Percentiles rank a stretch among this genome's conserved stretches.
These are phyloP conservation scores for Percopsis omiscomaycus DNA, from an alignment of 2,797 vertebrate species.

Conservation along the genomic window DNA sequence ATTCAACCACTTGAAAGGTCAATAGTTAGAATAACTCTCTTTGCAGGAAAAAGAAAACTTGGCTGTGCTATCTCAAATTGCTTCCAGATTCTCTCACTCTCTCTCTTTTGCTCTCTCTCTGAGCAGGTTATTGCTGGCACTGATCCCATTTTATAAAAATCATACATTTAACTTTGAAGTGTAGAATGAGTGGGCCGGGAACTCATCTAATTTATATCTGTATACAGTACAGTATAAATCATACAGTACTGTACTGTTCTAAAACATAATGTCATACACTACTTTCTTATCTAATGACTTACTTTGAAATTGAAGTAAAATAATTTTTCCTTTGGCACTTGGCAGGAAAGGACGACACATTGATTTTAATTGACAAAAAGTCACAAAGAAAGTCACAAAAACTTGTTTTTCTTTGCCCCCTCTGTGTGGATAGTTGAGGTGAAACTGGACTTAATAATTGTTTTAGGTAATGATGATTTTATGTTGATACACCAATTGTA, in stretches of 20 bases:
- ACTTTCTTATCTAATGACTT: slow-evolving; percentile 42
- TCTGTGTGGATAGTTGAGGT: slow-evolving; percentile 15
- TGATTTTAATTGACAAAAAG: slow-evolving; percentile 64
- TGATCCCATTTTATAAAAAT: slow-evolving; percentile 76
- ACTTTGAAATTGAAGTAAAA: slow-evolving; percentile 59
- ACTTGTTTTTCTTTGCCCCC: slow-evolving; percentile 23
- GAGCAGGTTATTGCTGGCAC: slow-evolving; percentile 77
- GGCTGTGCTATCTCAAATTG: slow-evolving; percentile 77
- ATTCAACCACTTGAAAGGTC: slow-evolving; percentile 80
- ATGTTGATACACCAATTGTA: background rate
- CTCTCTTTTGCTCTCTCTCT: slow-evolving; percentile 58
- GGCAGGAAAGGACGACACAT: slow-evolving; percentile 39
- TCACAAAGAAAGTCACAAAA: slow-evolving; percentile 46
- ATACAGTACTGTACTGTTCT: slow-evolving; percentile 1
- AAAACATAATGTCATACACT: slow-evolving; percentile 52
- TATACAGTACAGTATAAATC: too few relatives aligned
- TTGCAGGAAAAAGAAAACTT: slow-evolving; percentile 71
- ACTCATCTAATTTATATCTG: slow-evolving; percentile 12
- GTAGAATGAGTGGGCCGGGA: slow-evolving; percentile 41
- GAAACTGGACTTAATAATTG: background rate
- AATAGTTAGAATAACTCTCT: slow-evolving; percentile 85
- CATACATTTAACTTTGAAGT: slow-evolving; percentile 73
- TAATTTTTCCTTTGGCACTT: slow-evolving; percentile 41
- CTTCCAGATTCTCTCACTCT: slow-evolving; percentile 77
- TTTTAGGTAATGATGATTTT: too few relatives aligned